Base-by-base conservation (phyloP, 2,888 invertebrate species). In the Branchellion lobata region DNA sequence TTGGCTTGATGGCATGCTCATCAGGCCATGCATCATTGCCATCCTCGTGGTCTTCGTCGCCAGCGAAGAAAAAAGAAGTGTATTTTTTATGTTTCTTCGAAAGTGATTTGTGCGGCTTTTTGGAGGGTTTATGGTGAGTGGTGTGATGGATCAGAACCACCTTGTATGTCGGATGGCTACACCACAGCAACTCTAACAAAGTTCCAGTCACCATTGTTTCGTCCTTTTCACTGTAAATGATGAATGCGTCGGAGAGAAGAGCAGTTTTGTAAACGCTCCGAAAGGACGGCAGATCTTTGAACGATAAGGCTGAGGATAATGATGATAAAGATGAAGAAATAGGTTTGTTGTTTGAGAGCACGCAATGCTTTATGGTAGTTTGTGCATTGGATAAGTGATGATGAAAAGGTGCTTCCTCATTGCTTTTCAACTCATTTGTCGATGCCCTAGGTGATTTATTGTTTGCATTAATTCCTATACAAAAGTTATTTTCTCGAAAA, bases 161-260 rank as follows among this genome's bases (percentile, higher is more conserved):
- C 31, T 47, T 61, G 65, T 79, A 79, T 5, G 57, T 31, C 21
- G 74, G 74, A 18, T 33, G 68, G 27, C 65, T 65, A 65, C 36
- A 65, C 79, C 79, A 79, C 65, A 79, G 53, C 36, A 68, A 31
- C 8, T 79, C 79, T 18, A 79, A 68, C 51, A 79, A 75, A 27
- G 33, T 57, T 24, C 79, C 74, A 14, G 79, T 79, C 3, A 79
- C 79, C 75, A 74, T 74, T 5, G 74, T 72, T 1, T 79, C 79
- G 31, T 79, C 79, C 36, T 65, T 29, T 21, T 79, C 79, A 68
- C 79, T 57, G 75, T 79, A 79, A 74, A 72, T 72, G 33, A 79
- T 47, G 75, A 79, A 79, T 24, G 74, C 65, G 68, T 79, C 79
- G 24, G 24, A 8, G 40, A 14, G 14, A 40, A 40, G 14, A 40